Evolutionary conservation across 30 jellyfish, hydroid and myxozoan species (phyloP).

Genomic region (Aurelia aurita): DNA sequence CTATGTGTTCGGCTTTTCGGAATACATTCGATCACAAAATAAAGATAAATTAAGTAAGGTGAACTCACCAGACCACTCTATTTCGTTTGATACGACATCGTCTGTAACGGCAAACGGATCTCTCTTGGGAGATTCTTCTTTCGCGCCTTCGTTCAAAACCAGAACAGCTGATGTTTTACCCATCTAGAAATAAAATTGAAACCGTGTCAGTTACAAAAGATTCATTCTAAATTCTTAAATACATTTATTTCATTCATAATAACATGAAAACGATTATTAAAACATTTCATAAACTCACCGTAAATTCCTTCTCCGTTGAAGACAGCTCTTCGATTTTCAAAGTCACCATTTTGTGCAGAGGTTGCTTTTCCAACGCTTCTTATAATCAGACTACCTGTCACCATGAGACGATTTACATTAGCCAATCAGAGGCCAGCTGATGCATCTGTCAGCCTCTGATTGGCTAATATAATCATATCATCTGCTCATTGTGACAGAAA

Average conservation of each 20-base stretch:
- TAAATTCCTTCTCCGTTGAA: neutral
- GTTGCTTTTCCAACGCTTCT: neutral
- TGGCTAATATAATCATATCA: neutral
- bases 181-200: neutral
- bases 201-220: neutral
- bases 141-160: conserved; percentile 44
- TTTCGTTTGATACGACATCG: conserved; percentile 45
- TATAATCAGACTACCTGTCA: conserved; percentile 41
- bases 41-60: neutral
- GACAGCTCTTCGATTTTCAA: neutral
- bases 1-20: neutral
- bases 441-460: conserved; percentile 4
- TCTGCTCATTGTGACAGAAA: neutral
- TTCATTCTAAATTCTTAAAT: no score
- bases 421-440: conserved; percentile 32
- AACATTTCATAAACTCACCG: neutral
- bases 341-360: neutral
- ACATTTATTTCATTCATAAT: neutral
- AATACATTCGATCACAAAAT: neutral
- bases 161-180: neutral
- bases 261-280: neutral
- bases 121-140: conserved; percentile 6
- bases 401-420: neutral
- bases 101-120: conserved; percentile 80
- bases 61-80: conserved; percentile 67